Evolutionary conservation across 2,113 vertebrate genomes (phyloP).

Genomic region (Glaucomys volans): DNA sequence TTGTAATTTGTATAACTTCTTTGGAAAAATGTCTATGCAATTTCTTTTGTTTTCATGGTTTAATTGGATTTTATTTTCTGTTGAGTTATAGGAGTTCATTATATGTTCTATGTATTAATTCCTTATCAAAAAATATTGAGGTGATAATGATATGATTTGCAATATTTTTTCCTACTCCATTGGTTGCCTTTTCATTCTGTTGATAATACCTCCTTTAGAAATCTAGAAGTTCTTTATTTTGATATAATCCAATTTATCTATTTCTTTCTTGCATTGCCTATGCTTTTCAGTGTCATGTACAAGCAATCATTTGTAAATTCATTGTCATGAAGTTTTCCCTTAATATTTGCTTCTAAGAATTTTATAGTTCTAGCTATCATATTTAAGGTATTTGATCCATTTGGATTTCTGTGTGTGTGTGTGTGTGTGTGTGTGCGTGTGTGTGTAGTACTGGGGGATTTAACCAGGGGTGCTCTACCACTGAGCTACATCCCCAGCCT

Average conservation of each 20-base stretch:
- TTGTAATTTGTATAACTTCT: neutral
- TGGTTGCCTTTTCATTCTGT: neutral
- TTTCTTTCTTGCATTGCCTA: neutral
- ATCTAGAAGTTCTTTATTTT: neutral
- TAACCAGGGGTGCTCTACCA: neutral
- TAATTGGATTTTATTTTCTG: neutral
- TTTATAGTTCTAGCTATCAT: neutral
- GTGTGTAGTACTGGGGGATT: neutral
- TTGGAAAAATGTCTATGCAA: neutral
- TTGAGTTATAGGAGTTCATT: constrained; percentile 1
- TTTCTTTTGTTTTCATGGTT: neutral
- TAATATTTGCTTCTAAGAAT: neutral
- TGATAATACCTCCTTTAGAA: neutral
- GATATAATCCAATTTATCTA: neutral
- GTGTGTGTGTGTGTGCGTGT: too few species aligned
- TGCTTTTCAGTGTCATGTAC: neutral
- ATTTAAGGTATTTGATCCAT: neutral
- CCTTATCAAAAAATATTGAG: too few species aligned
- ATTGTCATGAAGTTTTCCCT: neutral
- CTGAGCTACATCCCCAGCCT: neutral
- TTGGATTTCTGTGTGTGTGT: neutral
- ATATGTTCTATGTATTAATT: neutral
- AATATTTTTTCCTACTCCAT: constrained; percentile 9
- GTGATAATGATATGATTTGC: neutral
- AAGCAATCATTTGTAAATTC: neutral